Percentiles rank a stretch among this genome's conserved stretches.
These are phyloP conservation scores for Ciconia stormi DNA, from an alignment of 2,113 vertebrate genomes.

Conservation along the genomic window DNA sequence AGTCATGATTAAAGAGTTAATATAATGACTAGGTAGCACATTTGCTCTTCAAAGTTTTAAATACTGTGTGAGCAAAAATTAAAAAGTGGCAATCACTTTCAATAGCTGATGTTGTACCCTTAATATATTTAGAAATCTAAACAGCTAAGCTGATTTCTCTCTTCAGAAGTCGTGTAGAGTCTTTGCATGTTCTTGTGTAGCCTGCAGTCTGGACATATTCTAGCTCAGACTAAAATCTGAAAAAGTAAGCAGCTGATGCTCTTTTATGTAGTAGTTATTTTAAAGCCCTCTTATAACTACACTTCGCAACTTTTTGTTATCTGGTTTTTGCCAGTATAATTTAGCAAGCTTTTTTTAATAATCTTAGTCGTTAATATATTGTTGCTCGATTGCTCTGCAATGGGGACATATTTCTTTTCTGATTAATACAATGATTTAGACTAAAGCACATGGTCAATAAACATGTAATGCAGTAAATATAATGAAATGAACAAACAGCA, in stretches of 20 bases:
- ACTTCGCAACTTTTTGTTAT: background rate
- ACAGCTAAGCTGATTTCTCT: background rate
- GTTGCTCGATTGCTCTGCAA: background rate
- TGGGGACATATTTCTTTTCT: background rate
- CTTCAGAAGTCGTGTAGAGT: background rate
- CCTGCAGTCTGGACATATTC: background rate
- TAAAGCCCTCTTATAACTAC: background rate
- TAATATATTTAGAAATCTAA: background rate
- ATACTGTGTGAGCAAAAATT: background rate
- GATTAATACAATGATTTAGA: background rate
- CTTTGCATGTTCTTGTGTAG: background rate
- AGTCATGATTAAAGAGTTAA: background rate
- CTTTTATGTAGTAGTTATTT: background rate
- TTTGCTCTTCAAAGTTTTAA: background rate
- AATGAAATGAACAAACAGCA: background rate
- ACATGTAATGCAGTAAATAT: background rate
- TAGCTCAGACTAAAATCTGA: background rate
- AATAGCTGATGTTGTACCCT: background rate
- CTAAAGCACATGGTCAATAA: background rate
- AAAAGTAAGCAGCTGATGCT: background rate
- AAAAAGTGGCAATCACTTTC: background rate
- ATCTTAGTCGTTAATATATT: background rate
- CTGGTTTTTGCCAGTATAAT: background rate
- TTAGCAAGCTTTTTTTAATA: background rate
- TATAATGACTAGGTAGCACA: background rate